These are phyloP conservation scores for Aselliscus stoliczkanus DNA, from an alignment of 2,797 vertebrate species.

Conservation along the genomic window DNA sequence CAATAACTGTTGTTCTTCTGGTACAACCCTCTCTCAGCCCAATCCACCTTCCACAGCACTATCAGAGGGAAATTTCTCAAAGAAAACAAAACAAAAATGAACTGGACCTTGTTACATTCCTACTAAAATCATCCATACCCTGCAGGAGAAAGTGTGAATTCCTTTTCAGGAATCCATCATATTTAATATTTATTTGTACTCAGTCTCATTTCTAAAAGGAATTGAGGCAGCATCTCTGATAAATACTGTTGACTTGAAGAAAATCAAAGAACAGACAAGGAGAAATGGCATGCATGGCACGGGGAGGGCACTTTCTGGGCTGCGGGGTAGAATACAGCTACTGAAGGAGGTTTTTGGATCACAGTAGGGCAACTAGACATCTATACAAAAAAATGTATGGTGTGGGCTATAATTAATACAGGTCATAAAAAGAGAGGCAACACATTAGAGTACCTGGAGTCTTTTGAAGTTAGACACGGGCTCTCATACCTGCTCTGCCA, in stretches of 20 bases:
- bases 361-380: neutral
- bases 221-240: neutral
- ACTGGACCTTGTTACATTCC: neutral
- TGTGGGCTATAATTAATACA: neutral
- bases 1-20: neutral
- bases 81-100: neutral
- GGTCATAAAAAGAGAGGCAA: neutral
- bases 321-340: neutral
- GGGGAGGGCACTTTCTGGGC: neutral
- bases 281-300: neutral
- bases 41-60: neutral
- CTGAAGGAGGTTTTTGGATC: neutral
- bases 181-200: neutral
- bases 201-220: neutral
- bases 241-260: neutral
- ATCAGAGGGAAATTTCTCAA: neutral
- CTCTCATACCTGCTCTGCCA: neutral
- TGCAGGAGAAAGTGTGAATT: neutral
- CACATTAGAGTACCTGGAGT: neutral
- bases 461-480: too few species aligned
- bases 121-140: neutral
- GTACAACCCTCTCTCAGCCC: neutral
- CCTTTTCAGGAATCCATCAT: neutral
- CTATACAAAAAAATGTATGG: rapidly evolving
- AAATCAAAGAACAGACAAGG: neutral